Conservation (phyloP, 2,113 vertebrate genomes). For the Peromyscus polionotus region DNA sequence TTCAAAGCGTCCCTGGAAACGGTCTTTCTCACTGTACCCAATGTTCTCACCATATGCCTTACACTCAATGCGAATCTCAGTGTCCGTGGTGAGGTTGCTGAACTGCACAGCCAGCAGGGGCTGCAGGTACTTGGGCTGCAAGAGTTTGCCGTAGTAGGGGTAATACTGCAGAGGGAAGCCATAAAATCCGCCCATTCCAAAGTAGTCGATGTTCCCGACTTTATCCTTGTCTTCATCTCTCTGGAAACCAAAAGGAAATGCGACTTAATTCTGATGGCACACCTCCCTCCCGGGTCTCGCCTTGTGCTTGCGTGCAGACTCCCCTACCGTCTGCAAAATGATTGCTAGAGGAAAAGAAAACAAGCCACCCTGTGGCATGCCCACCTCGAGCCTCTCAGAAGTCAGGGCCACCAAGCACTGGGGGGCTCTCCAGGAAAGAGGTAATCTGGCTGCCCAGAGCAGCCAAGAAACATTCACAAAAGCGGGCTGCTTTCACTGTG, state of each 20-base stretch:
- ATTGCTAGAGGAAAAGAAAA: not conserved
- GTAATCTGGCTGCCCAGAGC: accelerated
- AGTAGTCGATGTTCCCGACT: slow-evolving; percentile 90
- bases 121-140: slow-evolving; percentile 96
- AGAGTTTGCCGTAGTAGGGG: slow-evolving; percentile 96
- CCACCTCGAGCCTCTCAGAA: not conserved
- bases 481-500: not conserved
- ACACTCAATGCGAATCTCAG: slow-evolving; percentile 95
- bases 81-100: slow-evolving; percentile 90
- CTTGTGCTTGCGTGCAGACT: not conserved
- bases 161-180: slow-evolving; percentile 98
- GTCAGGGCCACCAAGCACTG: accelerated
- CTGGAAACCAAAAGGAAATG: slow-evolving; percentile 83
- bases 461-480: not conserved
- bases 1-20: slow-evolving; percentile 99
- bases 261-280: not conserved
- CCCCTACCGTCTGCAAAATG: not conserved
- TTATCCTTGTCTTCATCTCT: slow-evolving; percentile 91
- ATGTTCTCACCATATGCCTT: slow-evolving; percentile 95
- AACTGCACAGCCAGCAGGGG: slow-evolving; percentile 97
- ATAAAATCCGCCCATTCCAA: slow-evolving; percentile 84
- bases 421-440: too few species aligned
- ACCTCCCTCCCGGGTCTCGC: not conserved
- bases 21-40: slow-evolving; percentile 96
- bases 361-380: accelerated